phyloP scores from a whole-genome alignment of 1,140 invertebrate genomes.

The Brachionus rotundiformis region DNA sequence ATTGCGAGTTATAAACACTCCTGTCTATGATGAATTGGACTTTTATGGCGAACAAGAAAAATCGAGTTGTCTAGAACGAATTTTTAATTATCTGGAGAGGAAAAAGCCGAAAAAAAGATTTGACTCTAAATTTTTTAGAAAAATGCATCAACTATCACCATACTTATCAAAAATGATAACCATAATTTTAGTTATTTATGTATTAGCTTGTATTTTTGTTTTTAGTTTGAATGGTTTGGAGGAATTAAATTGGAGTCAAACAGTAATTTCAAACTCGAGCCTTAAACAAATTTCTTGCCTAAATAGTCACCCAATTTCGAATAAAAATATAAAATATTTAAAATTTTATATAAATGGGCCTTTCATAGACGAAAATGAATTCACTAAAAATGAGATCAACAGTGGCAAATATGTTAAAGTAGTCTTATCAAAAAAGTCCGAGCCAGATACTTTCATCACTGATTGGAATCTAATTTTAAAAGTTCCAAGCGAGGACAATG shows the following conservation, averaged over 20 bases:
- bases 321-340: neutral
- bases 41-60: neutral
- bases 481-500: neutral
- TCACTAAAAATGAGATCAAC: neutral
- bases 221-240: neutral
- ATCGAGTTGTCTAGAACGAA: neutral
- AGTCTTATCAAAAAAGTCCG: neutral
- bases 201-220: neutral
- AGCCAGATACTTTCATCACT: neutral
- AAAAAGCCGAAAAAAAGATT: neutral
- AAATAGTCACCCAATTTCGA: neutral
- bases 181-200: neutral
- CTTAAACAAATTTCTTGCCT: conserved; percentile 10
- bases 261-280: neutral
- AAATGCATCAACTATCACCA: neutral
- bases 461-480: conserved; percentile 26
- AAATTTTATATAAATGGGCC: conserved; percentile 23
- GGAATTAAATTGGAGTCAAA: conserved; percentile 32
- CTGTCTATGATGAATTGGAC: conserved; percentile 19
- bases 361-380: conserved; percentile 3
- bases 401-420: conserved; percentile 27
- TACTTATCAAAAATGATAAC: neutral
- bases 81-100: neutral
- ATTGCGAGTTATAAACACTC: neutral
- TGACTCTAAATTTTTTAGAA: neutral